phyloP scores from a whole-genome alignment of 92 coral and sea anemone genomes.

The Bergia sp. region DNA sequence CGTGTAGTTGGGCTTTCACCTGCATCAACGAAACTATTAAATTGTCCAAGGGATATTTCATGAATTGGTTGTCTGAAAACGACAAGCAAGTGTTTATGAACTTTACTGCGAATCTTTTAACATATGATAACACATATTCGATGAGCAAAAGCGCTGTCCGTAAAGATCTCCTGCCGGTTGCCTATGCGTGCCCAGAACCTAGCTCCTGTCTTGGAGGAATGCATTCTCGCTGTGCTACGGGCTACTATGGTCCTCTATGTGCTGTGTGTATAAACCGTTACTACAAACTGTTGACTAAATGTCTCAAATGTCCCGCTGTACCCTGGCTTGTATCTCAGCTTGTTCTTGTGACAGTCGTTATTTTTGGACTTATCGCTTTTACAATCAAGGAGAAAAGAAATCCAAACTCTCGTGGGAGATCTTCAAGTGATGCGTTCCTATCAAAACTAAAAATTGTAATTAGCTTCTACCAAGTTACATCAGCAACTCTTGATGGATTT shows the following conservation, averaged over 20 bases:
- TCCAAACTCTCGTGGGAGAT: constrained; percentile 17
- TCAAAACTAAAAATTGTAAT: constrained; percentile 65
- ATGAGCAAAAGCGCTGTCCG: constrained; percentile 21
- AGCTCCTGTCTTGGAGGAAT: constrained; percentile 63
- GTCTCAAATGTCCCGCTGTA: constrained; percentile 55
- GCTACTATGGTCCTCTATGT: constrained; percentile 63
- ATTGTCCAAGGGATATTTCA: constrained; percentile 56
- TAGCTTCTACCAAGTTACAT: constrained; percentile 66
- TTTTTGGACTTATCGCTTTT: constrained; percentile 22
- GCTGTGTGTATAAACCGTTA: constrained; percentile 58
- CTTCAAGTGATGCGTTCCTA: constrained; percentile 53
- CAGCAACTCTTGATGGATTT: constrained; percentile 64
- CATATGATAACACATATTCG: constrained; percentile 43
- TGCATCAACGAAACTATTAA: constrained; percentile 57
- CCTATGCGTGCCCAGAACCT: constrained; percentile 58
- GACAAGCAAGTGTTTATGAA: constrained; percentile 30
- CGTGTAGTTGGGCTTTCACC: constrained; percentile 15
- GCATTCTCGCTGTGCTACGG: constrained; percentile 60
- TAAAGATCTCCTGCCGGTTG: constrained; percentile 30
- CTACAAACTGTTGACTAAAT: constrained; percentile 51
- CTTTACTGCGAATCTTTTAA: constrained; percentile 50
- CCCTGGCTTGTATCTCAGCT: constrained; percentile 59
- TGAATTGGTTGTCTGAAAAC: constrained; percentile 50
- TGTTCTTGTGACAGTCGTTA: constrained; percentile 27
- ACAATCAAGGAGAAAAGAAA: constrained; percentile 40